Conservation (phyloP, 2,888 invertebrate species). For the Myopa testacea region DNA sequence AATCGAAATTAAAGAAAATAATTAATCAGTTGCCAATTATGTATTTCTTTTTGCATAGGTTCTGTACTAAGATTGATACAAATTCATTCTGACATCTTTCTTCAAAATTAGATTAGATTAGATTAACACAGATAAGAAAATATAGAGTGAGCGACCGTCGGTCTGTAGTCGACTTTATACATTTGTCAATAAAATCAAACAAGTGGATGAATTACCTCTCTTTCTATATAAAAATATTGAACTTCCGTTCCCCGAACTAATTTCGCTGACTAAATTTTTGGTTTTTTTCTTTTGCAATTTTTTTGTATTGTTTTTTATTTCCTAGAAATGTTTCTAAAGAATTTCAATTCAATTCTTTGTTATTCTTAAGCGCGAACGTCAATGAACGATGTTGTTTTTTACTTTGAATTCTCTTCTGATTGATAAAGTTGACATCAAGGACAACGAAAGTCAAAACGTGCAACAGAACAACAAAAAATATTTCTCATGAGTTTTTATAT, state of each 20-base stretch:
- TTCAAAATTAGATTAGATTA: too few species aligned
- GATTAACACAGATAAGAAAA: too few species aligned
- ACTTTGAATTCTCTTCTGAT: not conserved
- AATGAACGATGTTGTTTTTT: not conserved
- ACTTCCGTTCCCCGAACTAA: not conserved
- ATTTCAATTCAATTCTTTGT: not conserved
- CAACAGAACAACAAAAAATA: too few species aligned
- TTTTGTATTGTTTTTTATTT: constrained; percentile 1
- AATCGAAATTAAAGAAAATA: too few species aligned
- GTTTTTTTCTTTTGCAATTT: not conserved
- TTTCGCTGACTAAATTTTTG: not conserved
- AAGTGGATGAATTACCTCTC: not conserved
- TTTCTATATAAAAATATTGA: not conserved
- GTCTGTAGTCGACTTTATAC: too few species aligned
- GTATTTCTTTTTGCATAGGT: too few species aligned
- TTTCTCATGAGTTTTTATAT: too few species aligned
- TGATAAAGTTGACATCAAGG: not conserved
- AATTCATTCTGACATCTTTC: too few species aligned
- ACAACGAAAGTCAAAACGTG: not conserved
- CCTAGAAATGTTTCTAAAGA: not conserved
- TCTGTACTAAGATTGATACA: too few species aligned
- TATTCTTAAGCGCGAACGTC: not conserved
- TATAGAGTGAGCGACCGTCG: too few species aligned
- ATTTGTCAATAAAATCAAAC: too few species aligned
- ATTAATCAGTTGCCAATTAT: too few species aligned